phyloP scores from a whole-genome alignment of 2,797 vertebrate genomes.

The Pangasius macronema region DNA sequence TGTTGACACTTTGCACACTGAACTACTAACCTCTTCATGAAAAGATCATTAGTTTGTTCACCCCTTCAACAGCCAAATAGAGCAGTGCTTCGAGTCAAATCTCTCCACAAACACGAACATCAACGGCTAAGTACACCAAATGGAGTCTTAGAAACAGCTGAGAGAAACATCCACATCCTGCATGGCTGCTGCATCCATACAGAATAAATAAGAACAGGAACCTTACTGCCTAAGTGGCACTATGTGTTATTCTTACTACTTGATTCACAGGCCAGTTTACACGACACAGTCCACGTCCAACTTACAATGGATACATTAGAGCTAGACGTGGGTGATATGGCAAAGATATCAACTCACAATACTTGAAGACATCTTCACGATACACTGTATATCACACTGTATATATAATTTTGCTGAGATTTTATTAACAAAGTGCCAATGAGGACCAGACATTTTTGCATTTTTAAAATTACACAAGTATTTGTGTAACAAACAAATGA shows the following conservation, averaged over 20 bases:
- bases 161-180: constrained; percentile 33
- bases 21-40: background rate
- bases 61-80: background rate
- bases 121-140: background rate
- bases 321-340: background rate
- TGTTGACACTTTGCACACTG: background rate
- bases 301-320: background rate
- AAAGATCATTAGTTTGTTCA: background rate
- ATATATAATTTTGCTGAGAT: background rate
- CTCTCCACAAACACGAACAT: background rate
- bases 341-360: background rate
- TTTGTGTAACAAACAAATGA: background rate
- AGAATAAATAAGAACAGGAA: constrained; percentile 20
- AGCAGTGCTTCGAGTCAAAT: background rate
- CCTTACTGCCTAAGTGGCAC: background rate
- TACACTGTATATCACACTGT: background rate
- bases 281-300: background rate
- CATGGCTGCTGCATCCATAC: background rate
- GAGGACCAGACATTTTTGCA: background rate
- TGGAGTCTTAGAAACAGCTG: constrained; percentile 13
- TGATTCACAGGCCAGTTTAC: background rate
- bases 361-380: background rate
- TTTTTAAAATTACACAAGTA: background rate
- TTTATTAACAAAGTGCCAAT: background rate
- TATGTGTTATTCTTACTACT: background rate